These are phyloP conservation scores for Drosophila emarginata DNA, from an alignment of 2,888 invertebrate genomes.

Conservation along the genomic window DNA sequence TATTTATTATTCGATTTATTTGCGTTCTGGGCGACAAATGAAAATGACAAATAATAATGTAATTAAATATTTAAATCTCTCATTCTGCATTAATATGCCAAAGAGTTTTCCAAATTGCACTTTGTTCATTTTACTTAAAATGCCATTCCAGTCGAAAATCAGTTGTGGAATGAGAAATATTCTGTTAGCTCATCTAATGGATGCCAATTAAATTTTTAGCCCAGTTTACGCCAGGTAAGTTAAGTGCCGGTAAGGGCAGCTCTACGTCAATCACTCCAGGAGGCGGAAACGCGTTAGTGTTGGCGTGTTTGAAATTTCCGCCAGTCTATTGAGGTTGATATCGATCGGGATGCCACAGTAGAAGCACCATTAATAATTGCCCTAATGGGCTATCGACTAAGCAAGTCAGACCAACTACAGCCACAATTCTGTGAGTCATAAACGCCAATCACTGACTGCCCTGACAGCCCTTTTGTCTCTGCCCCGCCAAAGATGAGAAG, in stretches of 20 bases:
- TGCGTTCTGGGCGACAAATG: background rate
- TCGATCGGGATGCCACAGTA: background rate
- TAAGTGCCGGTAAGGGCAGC: background rate
- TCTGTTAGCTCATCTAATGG: background rate
- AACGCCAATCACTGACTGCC: conserved; percentile 28
- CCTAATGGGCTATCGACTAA: conserved; percentile 23
- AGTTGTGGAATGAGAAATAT: background rate
- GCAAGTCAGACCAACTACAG: conserved; percentile 16
- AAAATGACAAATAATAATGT: background rate
- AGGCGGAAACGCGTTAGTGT: background rate
- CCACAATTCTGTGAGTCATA: conserved; percentile 21
- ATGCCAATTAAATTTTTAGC: background rate
- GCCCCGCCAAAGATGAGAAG: background rate
- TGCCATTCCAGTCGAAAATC: background rate
- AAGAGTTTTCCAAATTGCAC: background rate
- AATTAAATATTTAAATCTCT: background rate
- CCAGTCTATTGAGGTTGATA: background rate
- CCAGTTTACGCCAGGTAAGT: background rate
- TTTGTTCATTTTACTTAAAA: background rate
- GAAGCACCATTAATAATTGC: conserved; percentile 28
- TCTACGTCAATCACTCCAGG: background rate
- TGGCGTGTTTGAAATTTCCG: background rate
- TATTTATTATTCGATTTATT: background rate
- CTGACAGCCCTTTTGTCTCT: conserved; percentile 8
- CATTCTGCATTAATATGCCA: too few relatives aligned